Percentiles rank a stretch among this genome's conserved stretches.
These are phyloP conservation scores for Corythornis madagascariensis DNA, from an alignment of 2,113 vertebrate species.

Conservation along the genomic window DNA sequence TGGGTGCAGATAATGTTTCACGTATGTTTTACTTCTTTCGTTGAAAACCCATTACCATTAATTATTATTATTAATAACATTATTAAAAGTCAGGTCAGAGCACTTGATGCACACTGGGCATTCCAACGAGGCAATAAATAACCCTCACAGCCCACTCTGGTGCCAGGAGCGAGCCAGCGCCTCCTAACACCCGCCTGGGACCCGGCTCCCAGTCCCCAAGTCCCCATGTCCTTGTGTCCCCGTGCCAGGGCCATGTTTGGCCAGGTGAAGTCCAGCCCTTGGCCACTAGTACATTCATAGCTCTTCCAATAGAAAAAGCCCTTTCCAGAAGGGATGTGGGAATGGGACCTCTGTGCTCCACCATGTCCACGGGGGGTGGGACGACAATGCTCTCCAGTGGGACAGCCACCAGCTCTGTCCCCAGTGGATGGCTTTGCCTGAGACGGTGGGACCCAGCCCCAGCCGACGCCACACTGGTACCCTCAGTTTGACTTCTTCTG, in stretches of 20 bases:
- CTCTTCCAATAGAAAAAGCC: background rate
- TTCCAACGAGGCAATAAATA: constrained; percentile 30
- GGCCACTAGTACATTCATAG: background rate
- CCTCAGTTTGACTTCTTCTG: background rate
- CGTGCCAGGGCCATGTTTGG: rapidly evolving
- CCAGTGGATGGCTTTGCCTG: rapidly evolving
- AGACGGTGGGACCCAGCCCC: background rate
- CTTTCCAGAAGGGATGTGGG: background rate
- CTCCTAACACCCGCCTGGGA: constrained; percentile 5
- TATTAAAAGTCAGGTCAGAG: background rate
- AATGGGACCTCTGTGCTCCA: background rate
- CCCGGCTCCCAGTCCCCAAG: rapidly evolving
- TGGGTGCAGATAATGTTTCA: no score
- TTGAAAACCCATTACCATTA: constrained; percentile 41
- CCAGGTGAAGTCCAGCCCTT: background rate
- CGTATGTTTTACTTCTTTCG: no score
- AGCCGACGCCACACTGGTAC: background rate
- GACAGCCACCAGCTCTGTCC: background rate
- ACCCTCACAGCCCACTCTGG: background rate
- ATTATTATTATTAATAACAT: constrained; percentile 16
- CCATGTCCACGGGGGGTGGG: background rate
- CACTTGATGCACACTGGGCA: background rate
- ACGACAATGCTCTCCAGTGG: background rate
- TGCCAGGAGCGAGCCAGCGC: constrained; percentile 46
- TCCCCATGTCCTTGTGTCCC: background rate